Percentiles rank a stretch among this genome's conserved stretches.
These are phyloP conservation scores for Dusona sp. DNA, from an alignment of 2,888 invertebrate species.

Conservation along the genomic window DNA sequence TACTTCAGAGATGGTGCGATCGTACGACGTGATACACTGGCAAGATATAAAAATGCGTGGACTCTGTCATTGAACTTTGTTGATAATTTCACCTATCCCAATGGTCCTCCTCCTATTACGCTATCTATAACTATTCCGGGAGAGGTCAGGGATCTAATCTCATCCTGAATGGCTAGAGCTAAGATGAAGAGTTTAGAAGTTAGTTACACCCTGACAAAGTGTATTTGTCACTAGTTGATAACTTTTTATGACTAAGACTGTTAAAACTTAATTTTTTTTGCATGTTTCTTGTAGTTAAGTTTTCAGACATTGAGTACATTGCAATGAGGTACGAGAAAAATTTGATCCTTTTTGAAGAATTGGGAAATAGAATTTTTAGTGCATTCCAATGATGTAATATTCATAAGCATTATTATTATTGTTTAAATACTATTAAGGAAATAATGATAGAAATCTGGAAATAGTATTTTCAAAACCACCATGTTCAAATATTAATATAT, in stretches of 20 bases:
- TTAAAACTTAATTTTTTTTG: background rate
- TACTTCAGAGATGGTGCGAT: constrained; percentile 78
- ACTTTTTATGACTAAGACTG: no score
- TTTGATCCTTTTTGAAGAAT: background rate
- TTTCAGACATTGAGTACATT: no score
- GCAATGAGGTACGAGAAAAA: background rate
- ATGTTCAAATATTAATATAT: background rate
- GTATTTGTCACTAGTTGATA: background rate
- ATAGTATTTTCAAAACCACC: background rate
- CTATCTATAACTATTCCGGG: background rate
- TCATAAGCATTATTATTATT: background rate
- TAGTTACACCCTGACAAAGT: background rate
- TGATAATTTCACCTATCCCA: background rate
- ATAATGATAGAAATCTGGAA: background rate
- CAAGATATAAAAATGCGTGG: constrained; percentile 76
- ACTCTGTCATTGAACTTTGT: constrained; percentile 64
- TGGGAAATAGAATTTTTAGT: background rate
- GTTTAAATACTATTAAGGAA: background rate
- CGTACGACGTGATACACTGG: constrained; percentile 77
- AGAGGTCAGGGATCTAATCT: background rate
- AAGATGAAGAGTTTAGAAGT: background rate
- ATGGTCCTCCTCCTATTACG: background rate
- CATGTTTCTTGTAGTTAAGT: background rate
- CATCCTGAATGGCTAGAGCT: background rate
- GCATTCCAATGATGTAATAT: background rate